Evolutionary conservation across 2,888 invertebrate species (phyloP), one percentile per base, ranked within the genome.

Genomic region (Xestobium rufovillosum): DNA sequence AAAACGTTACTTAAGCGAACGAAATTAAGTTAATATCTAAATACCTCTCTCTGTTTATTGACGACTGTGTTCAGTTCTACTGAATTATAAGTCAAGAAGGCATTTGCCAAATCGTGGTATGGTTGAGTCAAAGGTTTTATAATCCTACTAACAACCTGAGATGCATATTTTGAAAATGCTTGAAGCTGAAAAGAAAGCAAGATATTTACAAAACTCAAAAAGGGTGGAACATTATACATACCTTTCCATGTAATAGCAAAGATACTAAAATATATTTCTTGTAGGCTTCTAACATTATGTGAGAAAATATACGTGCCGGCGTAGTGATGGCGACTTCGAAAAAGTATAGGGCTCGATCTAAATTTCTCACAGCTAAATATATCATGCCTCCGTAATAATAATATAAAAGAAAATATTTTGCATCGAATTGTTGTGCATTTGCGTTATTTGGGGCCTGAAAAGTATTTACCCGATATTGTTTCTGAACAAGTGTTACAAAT

Each of bases 321-420:
- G 92, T 92, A 14, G 92, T 92, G 39, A 94, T 81, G 39, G 87
- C 92, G 11, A 94, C 90, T 78, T 96, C 95, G 66, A 90, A 92
- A 67, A 91, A 95, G 66, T 92, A 95, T 42, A 94, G 69, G 4
- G 95, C 92, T 57, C 91, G 75, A 50, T 92, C 89, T 60, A 87
- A 90, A 58, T 92, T 89, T 63, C 95, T 92, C 54, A 95, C 68
- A 8, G 90, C 88, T 36, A 92, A 81, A 65, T 94, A 96, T 50
- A 96, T 90, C 90, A 96, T 92, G 34, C 96, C 96, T 39, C 95
- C 95, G 61, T 97, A 97, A 65, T 96, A 96, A 62, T 90, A 96
- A 64, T 92, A 96, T 0, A 91, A 73, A 34, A 97, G 73, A 61
- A 94, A 94, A 64, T 90, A 84, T 68, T 87, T 89, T 1, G 87